Evolutionary conservation across 2,888 invertebrate genomes (phyloP), one percentile per base, ranked within the genome.

Genomic region (Willowsia nigromaculata): DNA sequence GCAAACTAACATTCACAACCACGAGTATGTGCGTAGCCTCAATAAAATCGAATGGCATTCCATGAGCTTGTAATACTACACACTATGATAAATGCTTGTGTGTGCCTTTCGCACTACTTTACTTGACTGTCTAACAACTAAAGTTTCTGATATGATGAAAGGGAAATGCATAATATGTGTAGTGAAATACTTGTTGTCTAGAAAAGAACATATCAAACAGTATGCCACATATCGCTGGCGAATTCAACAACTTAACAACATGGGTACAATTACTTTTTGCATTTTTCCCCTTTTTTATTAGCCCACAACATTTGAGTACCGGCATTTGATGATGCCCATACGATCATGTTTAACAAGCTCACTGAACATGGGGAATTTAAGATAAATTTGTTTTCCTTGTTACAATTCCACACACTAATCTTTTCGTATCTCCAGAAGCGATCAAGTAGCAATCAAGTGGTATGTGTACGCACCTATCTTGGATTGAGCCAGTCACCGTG

Each of bases 31-130:
- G 80, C 40, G 80, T 37, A 59, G 80, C 40, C 59, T 80, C 59
- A 80, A 74, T 56, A 80, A 56, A 59, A 80, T 80, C 80, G 59
- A 80, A 59, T 59, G 59, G 56, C 78, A 80, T 80, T 59, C 27
- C 47, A 27, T 27, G 47, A 30, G 30, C 47, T 68, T 37, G 37
- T 18, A 37, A 5, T 43, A 74, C 47, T 50, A 47, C 74, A 74
- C 47, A 74, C 27, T 50, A 74, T 50, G 30, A 5, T 13, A 56
- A 3, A 25, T 5, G 18, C 18, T 9, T 74, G 27, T 74, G 27
- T 74, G 47, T 47, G 47, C 47, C n/a, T 40, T 71, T 71, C 22
- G 18, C 68, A 71, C 68, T 30, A 27, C 27, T 47, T 74, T 74
- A 27, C 74, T n/a, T 74, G 47, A n/a, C 15, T 47, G 74, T 50